These are phyloP conservation scores for Chelmon rostratus DNA, from an alignment of 2,797 vertebrate species.

Conservation along the genomic window DNA sequence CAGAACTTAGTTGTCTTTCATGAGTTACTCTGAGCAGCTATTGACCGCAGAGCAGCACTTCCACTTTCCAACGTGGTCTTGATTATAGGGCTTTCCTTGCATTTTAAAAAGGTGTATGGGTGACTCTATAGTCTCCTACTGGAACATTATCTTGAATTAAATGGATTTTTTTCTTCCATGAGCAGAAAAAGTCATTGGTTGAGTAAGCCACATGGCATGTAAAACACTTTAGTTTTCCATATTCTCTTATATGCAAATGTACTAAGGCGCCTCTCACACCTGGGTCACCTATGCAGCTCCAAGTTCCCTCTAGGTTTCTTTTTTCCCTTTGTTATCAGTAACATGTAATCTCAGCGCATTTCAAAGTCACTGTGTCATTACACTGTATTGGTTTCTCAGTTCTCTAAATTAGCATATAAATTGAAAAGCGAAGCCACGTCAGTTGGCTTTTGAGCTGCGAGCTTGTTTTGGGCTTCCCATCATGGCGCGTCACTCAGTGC, in stretches of 20 bases:
- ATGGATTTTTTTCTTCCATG: slow-evolving; percentile 17
- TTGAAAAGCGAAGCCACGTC: slow-evolving; percentile 66
- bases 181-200: slow-evolving; percentile 30
- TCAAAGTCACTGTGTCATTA: slow-evolving; percentile 63
- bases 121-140: slow-evolving; percentile 11
- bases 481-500: slow-evolving; percentile 24
- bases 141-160: slow-evolving; percentile 11
- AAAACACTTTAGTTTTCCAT: slow-evolving; percentile 14
- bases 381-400: slow-evolving; percentile 46
- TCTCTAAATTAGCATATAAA: slow-evolving; percentile 82
- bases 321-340: slow-evolving; percentile 39
- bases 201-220: not conserved
- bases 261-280: slow-evolving; percentile 9
- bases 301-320: slow-evolving; percentile 22
- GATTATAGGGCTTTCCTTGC: slow-evolving; percentile 17
- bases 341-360: slow-evolving; percentile 52
- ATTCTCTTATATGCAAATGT: slow-evolving; percentile 52
- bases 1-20: slow-evolving; percentile 9
- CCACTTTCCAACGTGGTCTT: not conserved
- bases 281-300: slow-evolving; percentile 33
- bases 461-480: slow-evolving; percentile 64
- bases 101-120: slow-evolving; percentile 15
- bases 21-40: slow-evolving; percentile 6
- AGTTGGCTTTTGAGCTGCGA: slow-evolving; percentile 46
- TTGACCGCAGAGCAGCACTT: not conserved